Base-by-base conservation (phyloP, 2,113 vertebrate genomes). In the Corythornis madagascariensis region DNA sequence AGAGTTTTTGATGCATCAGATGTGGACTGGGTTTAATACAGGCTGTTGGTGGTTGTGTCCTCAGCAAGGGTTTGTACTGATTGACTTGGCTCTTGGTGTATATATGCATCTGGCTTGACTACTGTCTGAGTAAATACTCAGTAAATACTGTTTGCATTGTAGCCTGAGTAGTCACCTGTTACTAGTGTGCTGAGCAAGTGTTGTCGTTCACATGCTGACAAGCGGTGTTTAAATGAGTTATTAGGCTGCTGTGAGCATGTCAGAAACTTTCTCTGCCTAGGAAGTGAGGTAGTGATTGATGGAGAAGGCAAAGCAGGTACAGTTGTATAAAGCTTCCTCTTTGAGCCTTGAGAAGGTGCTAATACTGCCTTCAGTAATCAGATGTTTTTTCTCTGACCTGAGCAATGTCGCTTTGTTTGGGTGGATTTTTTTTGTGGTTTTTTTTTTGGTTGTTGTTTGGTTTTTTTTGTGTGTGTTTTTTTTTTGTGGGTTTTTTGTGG, bases 21-120 rank as follows among this genome's bases (percentile, higher is more conserved):
- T 21, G 16, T 5, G 38, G 63, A 87, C 43, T 1, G 4, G 11
- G 52, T 89, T 78, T 86, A 57, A 71, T 57, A 48, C 22, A 78
- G 38, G 29, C 5, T 35, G 21, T 55, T 48, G 47, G 57, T 40
- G 25, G n/a, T 66, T 60, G 61, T 50, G 76, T 11, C 57, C 57
- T 47, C 40, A 45, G 66, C 38, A 33, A 66, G 38, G 26, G 12
- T 47, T 57, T 50, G 53, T 31, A 5, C 35, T 38, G 33, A 40
- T 50, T 0, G 0, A 38, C 66, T 75, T 11, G 9, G 26, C 35
- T n/a, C 70, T 81, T 45, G 19, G 33, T 61, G 0, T 8, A 1
- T 60, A 16, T 75, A 89, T 88, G 57, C 60, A 28, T 15, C 48
- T 81, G 60, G 4, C 56, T 75, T 38, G 29, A 45, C 40, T 78